Evolutionary conservation across 2,113 vertebrate genomes (phyloP).

Genomic region (Entosphenus tridentatus): DNA sequence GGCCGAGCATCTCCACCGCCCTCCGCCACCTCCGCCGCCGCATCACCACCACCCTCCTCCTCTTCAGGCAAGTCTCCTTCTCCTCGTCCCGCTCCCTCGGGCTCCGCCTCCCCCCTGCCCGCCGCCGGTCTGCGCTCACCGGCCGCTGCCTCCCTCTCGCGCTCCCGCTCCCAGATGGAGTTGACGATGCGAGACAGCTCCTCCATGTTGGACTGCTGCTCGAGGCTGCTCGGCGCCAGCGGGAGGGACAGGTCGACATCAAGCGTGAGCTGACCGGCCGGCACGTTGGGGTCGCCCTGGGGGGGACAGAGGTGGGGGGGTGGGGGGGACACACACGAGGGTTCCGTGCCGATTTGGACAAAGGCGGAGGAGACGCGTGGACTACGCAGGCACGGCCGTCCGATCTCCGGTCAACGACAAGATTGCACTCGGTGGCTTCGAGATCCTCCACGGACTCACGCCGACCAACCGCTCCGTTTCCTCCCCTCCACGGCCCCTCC

Average conservation of each 20-base stretch:
- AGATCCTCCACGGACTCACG: too few species aligned
- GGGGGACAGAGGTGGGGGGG: background rate
- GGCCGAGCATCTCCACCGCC: background rate
- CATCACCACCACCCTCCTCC: background rate
- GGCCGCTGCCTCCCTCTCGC: background rate
- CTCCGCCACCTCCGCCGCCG: background rate
- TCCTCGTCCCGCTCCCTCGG: background rate
- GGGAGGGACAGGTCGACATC: constrained; percentile 51
- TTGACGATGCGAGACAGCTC: constrained; percentile 51
- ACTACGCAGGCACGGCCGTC: background rate
- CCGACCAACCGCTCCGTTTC: too few species aligned
- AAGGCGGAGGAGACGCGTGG: background rate
- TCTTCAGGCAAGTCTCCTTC: constrained; percentile 1
- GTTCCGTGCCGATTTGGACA: background rate
- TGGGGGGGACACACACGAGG: background rate
- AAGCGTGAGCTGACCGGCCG: constrained; percentile 72
- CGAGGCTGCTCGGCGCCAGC: constrained; percentile 46
- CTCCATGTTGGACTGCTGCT: constrained; percentile 45
- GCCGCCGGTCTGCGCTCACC: too few species aligned
- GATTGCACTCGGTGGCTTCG: background rate
- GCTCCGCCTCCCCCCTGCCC: background rate
- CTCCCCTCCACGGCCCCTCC: too few species aligned
- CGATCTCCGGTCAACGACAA: too few species aligned
- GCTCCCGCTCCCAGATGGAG: constrained; percentile 1
- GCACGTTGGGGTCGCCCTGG: constrained; percentile 90